These are phyloP conservation scores for Leucoraja ocellata DNA, from an alignment of 2,797 vertebrate species.

Conservation along the genomic window DNA sequence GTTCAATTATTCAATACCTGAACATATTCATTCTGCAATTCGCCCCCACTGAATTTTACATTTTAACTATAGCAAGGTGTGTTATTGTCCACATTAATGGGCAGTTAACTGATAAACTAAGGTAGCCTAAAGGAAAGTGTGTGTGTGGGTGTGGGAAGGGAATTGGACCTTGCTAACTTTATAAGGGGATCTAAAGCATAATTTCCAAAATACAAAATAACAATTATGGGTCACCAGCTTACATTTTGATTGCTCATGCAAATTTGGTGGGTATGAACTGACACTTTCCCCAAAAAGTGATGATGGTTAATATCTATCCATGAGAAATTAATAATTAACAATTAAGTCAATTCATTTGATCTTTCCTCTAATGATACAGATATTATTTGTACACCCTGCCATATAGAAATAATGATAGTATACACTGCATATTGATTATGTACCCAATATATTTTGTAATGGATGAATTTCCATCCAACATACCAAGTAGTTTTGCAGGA, in stretches of 20 bases:
- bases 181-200: slow-evolving; percentile 1
- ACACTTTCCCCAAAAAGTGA: background rate
- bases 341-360: slow-evolving; percentile 29
- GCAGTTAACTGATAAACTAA: background rate
- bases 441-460: background rate
- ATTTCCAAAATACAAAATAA: background rate
- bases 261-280: slow-evolving; percentile 10
- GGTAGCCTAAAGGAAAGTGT: background rate
- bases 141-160: too few relatives aligned
- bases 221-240: background rate
- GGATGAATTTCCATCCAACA: slow-evolving; percentile 49
- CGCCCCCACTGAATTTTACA: background rate
- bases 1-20: background rate
- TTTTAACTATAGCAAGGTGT: background rate
- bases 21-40: slow-evolving; percentile 5
- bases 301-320: slow-evolving; percentile 27
- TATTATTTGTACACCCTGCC: background rate
- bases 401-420: background rate
- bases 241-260: background rate
- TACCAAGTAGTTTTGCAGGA: slow-evolving; percentile 76
- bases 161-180: background rate
- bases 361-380: background rate
- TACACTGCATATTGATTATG: background rate
- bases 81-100: background rate
- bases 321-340: slow-evolving; percentile 24